These are phyloP conservation scores for Venturia canescens DNA, from an alignment of 1,140 invertebrate species.

Conservation along the genomic window DNA sequence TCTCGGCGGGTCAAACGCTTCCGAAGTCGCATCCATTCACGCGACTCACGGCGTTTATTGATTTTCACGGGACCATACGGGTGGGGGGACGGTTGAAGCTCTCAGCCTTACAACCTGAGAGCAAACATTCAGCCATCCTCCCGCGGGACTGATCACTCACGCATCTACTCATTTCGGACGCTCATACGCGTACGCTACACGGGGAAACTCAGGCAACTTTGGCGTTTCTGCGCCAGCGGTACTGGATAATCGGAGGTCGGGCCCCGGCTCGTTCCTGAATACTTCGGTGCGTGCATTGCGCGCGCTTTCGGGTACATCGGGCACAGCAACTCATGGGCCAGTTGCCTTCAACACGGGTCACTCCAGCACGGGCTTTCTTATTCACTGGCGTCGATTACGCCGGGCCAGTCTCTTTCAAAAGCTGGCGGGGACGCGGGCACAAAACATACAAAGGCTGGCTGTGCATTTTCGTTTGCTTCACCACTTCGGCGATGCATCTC, in stretches of 20 bases:
- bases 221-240: no score
- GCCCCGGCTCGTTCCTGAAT: conserved; percentile 47
- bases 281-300: conserved; percentile 53
- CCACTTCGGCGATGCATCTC: background rate
- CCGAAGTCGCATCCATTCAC: no score
- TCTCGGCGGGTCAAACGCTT: no score
- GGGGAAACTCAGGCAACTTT: background rate
- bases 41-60: no score
- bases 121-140: conserved; percentile 59
- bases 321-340: conserved; percentile 55
- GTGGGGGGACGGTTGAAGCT: no score
- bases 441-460: background rate
- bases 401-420: conserved; percentile 57
- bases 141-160: background rate
- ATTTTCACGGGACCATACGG: no score
- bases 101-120: conserved; percentile 22
- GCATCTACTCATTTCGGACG: no score
- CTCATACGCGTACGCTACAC: background rate
- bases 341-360: no score
- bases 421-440: background rate
- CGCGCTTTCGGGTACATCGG: background rate
- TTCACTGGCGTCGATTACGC: conserved; percentile 64
- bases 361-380: conserved; percentile 39
- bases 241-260: no score
- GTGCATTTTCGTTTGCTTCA: conserved; percentile 20